Percentiles rank a stretch among this genome's conserved stretches.
Evolutionary conservation across 2,888 invertebrate species (phyloP).

Genomic region (Cephus spinipes): DNA sequence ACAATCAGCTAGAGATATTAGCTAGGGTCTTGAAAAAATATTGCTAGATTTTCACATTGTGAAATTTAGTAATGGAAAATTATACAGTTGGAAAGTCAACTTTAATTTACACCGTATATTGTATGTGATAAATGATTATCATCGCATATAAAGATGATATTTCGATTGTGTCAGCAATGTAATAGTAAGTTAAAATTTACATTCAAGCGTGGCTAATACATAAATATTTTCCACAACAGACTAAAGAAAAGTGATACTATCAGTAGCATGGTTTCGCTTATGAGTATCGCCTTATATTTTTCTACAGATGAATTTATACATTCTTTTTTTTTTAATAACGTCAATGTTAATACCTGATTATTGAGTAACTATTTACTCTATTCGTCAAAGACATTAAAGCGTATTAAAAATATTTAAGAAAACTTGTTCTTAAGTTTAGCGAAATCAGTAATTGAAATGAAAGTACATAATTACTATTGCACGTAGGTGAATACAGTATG

Average conservation of each 20-base stretch:
- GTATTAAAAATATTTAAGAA: neutral
- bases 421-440: neutral
- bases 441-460: neutral
- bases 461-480: neutral
- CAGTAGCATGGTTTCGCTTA: neutral
- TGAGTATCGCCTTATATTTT: neutral
- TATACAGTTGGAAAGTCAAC: neutral
- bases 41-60: neutral
- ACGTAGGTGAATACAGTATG: neutral
- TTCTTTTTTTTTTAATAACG: neutral
- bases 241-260: neutral
- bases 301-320: neutral
- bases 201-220: neutral
- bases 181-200: neutral
- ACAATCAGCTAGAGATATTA: neutral
- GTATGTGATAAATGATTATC: neutral
- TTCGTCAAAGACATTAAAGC: neutral
- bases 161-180: neutral
- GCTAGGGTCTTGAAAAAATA: neutral
- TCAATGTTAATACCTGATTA: neutral
- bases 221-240: neutral
- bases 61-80: neutral
- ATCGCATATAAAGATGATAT: neutral
- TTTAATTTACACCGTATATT: neutral
- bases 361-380: neutral